Conservation (phyloP, 2,888 invertebrate species). For the Tenodera sinensis region DNA sequence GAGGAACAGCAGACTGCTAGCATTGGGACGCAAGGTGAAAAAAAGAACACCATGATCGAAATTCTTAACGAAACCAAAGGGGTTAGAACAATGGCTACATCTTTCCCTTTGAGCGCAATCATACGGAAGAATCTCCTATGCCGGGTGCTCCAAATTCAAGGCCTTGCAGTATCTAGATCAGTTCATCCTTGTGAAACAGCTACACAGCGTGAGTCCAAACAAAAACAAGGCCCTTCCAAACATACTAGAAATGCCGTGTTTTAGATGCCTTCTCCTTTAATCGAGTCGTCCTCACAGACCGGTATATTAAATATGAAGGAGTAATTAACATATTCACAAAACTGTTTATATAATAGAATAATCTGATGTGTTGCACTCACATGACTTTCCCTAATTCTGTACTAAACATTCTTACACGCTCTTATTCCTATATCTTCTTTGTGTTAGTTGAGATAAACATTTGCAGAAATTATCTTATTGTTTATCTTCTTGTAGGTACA, state of each 20-base stretch:
- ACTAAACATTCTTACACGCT: no score
- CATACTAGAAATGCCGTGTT: neutral
- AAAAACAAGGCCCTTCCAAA: neutral
- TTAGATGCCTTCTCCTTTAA: neutral
- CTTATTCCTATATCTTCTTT: no score
- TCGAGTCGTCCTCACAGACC: neutral
- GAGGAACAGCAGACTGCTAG: neutral
- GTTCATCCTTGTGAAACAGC: neutral
- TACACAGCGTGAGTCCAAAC: neutral
- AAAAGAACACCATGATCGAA: neutral
- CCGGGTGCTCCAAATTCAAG: neutral
- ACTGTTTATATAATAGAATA: no score
- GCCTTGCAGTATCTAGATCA: neutral
- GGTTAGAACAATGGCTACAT: neutral
- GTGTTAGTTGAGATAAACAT: no score
- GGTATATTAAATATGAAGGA: no score
- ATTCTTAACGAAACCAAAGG: neutral
- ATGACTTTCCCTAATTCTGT: no score
- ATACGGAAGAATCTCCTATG: neutral
- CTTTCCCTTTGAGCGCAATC: neutral
- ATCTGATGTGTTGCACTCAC: no score
- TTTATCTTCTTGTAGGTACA: no score
- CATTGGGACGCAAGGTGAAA: neutral
- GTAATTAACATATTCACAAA: no score
- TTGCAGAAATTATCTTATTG: no score